These are phyloP conservation scores for Amiota mariae DNA, from an alignment of 2,888 invertebrate genomes.

Conservation along the genomic window DNA sequence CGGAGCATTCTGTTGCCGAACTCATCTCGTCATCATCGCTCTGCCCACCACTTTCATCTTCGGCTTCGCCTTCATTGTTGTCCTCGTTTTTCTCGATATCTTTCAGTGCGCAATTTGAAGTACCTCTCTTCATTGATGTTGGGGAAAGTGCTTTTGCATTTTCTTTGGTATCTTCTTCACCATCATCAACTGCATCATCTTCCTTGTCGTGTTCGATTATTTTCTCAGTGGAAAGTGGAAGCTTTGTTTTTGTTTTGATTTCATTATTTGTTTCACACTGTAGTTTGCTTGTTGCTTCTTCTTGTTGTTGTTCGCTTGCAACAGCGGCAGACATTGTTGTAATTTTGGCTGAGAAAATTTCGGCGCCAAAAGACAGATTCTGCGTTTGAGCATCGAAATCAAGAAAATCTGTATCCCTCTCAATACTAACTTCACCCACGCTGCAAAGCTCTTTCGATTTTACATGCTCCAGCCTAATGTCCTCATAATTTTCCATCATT, in stretches of 20 bases:
- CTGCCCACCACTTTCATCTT: constrained; percentile 29
- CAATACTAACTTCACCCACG: constrained; percentile 46
- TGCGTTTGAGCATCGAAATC: constrained; percentile 43
- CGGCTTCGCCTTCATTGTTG: constrained; percentile 52
- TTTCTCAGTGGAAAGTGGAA: constrained; percentile 40
- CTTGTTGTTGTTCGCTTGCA: constrained; percentile 9
- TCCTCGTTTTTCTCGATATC: constrained; percentile 46
- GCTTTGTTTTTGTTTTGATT: constrained; percentile 65
- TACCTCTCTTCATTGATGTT: constrained; percentile 37
- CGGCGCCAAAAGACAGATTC: constrained; percentile 69
- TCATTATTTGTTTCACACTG: constrained; percentile 56
- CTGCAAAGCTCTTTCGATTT: constrained; percentile 54
- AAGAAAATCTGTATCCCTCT: constrained; percentile 38
- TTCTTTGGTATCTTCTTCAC: background rate
- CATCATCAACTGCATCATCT: background rate
- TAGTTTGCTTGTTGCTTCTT: constrained; percentile 55
- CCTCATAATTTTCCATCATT: constrained; percentile 67
- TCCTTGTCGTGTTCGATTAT: background rate
- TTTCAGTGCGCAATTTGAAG: background rate
- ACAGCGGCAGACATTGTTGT: constrained; percentile 35
- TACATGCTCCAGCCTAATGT: constrained; percentile 54
- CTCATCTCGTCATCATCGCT: constrained; percentile 54
- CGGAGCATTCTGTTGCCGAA: constrained; percentile 66
- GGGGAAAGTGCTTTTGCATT: constrained; percentile 16
- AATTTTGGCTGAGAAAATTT: constrained; percentile 58